phyloP scores from a whole-genome alignment of 2,888 invertebrate genomes.

The Leptopilina drosophilae region DNA sequence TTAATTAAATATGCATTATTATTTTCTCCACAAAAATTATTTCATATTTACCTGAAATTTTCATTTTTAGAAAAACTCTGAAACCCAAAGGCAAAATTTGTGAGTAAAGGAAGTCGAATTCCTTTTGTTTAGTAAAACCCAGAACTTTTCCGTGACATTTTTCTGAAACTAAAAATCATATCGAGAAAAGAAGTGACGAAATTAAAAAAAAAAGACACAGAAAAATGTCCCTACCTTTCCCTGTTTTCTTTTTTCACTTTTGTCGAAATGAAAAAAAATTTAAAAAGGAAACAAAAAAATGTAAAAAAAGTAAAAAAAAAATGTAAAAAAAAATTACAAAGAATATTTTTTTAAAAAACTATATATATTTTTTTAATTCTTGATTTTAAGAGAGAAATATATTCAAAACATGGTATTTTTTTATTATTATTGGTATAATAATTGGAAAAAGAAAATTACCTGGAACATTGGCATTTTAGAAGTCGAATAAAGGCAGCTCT shows the following conservation, averaged over 20 bases:
- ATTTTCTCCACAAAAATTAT: background rate
- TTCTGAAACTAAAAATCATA: conserved; percentile 33
- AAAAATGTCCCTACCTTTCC: conserved; percentile 1
- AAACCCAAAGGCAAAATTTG: conserved; percentile 2
- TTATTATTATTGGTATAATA: no score
- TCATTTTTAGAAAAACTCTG: conserved; percentile 9
- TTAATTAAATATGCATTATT: no score
- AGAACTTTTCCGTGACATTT: conserved; percentile 37
- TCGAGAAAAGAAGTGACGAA: background rate
- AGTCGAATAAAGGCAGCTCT: conserved; percentile 89
- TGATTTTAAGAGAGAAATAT: no score
- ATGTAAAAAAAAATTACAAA: no score
- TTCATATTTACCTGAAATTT: conserved; percentile 24
- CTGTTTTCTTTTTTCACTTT: no score
- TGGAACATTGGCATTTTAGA: conserved; percentile 86
- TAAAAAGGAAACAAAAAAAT: no score
- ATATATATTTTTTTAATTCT: no score
- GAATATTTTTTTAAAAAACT: no score
- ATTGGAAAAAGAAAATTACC: conserved; percentile 78
- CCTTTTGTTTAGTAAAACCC: conserved; percentile 26
- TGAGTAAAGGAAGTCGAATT: conserved; percentile 25
- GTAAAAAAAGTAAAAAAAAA: no score
- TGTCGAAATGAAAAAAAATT: no score
- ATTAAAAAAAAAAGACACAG: background rate
- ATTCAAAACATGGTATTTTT: no score